Evolutionary conservation across 2,797 vertebrate genomes (phyloP).

Genomic region (Sphenopsis melanotis): DNA sequence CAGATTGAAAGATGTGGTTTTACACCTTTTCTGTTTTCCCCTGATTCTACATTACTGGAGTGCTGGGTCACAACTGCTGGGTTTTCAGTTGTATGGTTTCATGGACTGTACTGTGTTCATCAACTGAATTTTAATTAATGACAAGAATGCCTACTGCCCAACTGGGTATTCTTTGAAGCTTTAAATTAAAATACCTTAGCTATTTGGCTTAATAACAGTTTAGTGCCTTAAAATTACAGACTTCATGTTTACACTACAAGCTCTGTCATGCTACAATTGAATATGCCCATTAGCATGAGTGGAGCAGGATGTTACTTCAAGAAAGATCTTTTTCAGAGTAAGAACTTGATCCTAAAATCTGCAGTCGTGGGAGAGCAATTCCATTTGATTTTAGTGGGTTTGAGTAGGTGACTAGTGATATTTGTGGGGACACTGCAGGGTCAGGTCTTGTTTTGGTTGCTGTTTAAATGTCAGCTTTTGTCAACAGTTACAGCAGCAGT

Average conservation of each 20-base stretch:
- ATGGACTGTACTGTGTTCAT: neutral
- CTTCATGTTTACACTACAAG: conserved; percentile 17
- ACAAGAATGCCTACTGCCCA: conserved; percentile 15
- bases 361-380: neutral
- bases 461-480: conserved; percentile 1
- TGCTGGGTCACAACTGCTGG: neutral
- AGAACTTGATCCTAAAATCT: neutral
- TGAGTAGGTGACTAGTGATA: neutral
- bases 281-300: neutral
- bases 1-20: neutral
- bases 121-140: conserved; percentile 24
- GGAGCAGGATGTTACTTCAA: neutral
- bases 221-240: conserved; percentile 47
- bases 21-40: neutral
- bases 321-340: neutral
- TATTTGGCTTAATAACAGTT: conserved; percentile 40
- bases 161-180: conserved; percentile 48
- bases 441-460: neutral
- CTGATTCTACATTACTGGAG: neutral
- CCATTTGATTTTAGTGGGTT: neutral
- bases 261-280: conserved; percentile 25
- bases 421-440: neutral
- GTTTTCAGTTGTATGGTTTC: neutral
- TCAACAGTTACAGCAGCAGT: neutral
- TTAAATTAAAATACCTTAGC: conserved; percentile 52